Base-by-base conservation (phyloP, 2,113 vertebrate genomes). In the Picathartes gymnocephalus region DNA sequence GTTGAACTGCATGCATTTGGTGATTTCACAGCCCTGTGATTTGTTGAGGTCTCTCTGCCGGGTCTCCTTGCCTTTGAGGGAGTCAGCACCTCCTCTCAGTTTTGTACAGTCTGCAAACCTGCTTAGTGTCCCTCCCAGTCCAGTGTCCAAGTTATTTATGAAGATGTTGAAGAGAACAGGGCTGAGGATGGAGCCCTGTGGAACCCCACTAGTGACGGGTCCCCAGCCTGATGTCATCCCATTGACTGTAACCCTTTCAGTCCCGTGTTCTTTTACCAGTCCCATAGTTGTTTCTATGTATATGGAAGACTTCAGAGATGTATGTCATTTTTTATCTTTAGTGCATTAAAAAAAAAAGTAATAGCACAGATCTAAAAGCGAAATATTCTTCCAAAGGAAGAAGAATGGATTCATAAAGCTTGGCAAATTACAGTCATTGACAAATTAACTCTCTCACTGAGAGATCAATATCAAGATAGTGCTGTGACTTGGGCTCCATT, bases 391-490 rank as follows among this genome's bases (percentile, higher is more conserved):
- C 80, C 69, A 90, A 93, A 95, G 69, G 69, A 96, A 94, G 93
- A 97, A 94, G 93, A 96, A 95, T 95, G 88, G 95, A 95, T 96
- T 96, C 86, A 96, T 96, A 96, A 96, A 96, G 92, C 92, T 90
- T 95, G 90, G 94, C 82, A 96, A 97, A 97, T 97, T 96, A 96
- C 72, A 95, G 93, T 88, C 95, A 95, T 93, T 94, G 96, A 96
- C 93, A 97, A 97, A 96, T 97, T 97, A 97, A 96, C 90, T 92
- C 82, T 85, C 80, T 91, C 37, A 66, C 56, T 27, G n/a, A 90
- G 79, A 95, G 90, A 96, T 97, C 95, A 81, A 95, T 96, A 97
- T 79, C 88, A 96, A 94, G 90, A 96, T 61, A 88, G 80, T 90
- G 64, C 90, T 91, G 88, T 72, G 91, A 93, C 80, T 92, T 86